Conservation (phyloP, 1,140 invertebrate genomes). For the Drosophila oshimai region DNA sequence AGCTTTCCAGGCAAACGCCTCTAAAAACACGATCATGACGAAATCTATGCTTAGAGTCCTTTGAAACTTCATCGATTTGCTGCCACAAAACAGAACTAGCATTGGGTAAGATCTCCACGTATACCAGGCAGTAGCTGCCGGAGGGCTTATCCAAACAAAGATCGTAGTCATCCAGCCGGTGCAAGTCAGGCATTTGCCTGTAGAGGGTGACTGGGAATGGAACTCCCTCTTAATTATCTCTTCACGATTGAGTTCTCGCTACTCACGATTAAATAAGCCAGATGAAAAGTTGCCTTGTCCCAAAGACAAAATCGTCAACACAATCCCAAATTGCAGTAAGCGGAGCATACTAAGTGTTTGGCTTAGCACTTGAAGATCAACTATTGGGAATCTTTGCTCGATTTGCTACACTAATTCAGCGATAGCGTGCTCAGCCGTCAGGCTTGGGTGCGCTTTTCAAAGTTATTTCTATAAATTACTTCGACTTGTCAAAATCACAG, state of each 20-base stretch:
- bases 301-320: not conserved
- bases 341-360: constrained; percentile 14
- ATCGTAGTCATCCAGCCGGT: constrained; percentile 83
- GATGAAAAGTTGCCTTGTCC: not conserved
- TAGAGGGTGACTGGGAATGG: constrained; percentile 46
- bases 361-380: constrained; percentile 19
- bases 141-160: constrained; percentile 70
- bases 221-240: not conserved
- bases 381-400: constrained; percentile 18
- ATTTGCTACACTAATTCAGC: constrained; percentile 15
- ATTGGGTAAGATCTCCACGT: constrained; percentile 80
- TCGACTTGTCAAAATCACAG: constrained; percentile 7
- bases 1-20: constrained; percentile 83
- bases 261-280: constrained; percentile 57
- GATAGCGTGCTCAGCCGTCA: constrained; percentile 37
- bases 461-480: constrained; percentile 51
- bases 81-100: constrained; percentile 78
- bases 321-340: not conserved
- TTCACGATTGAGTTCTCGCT: not conserved
- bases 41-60: constrained; percentile 83
- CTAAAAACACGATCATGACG: constrained; percentile 84
- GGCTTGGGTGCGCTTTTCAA: constrained; percentile 42
- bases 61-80: constrained; percentile 82
- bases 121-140: constrained; percentile 83
- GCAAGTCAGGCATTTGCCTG: constrained; percentile 83